These are phyloP conservation scores for Hormaphis cornu DNA, from an alignment of 1,140 invertebrate genomes.

Conservation along the genomic window DNA sequence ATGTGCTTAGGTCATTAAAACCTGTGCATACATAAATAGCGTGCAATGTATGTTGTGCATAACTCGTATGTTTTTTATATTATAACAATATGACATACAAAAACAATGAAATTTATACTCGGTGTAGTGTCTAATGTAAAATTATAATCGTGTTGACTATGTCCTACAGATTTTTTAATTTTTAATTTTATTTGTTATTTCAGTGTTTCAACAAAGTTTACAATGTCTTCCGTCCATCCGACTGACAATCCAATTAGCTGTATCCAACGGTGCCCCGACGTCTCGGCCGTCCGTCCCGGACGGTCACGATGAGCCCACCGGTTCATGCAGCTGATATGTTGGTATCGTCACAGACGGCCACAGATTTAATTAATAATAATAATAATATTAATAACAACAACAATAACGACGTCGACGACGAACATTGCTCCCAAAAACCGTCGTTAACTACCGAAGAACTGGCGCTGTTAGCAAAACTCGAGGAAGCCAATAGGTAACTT, in stretches of 20 bases:
- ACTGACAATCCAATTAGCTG: not conserved
- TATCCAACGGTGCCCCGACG: not conserved
- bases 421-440: constrained; percentile 1
- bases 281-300: constrained; percentile 13
- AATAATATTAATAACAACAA: not conserved
- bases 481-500: constrained; percentile 74
- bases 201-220: not conserved
- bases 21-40: too few species aligned
- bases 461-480: constrained; percentile 81
- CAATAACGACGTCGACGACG: not conserved
- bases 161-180: not conserved
- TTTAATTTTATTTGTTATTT: not conserved
- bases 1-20: too few species aligned
- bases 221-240: not conserved
- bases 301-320: constrained; percentile 22
- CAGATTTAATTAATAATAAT: constrained; percentile 19
- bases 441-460: constrained; percentile 49
- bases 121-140: too few species aligned
- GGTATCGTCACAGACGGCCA: constrained; percentile 4
- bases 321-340: constrained; percentile 13
- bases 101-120: too few species aligned
- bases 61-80: too few species aligned
- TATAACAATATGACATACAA: too few species aligned
- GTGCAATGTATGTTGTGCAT: too few species aligned
- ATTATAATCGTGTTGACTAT: not conserved